Conservation (phyloP, 2,888 invertebrate species). For the Sphaeridia pumilis region DNA sequence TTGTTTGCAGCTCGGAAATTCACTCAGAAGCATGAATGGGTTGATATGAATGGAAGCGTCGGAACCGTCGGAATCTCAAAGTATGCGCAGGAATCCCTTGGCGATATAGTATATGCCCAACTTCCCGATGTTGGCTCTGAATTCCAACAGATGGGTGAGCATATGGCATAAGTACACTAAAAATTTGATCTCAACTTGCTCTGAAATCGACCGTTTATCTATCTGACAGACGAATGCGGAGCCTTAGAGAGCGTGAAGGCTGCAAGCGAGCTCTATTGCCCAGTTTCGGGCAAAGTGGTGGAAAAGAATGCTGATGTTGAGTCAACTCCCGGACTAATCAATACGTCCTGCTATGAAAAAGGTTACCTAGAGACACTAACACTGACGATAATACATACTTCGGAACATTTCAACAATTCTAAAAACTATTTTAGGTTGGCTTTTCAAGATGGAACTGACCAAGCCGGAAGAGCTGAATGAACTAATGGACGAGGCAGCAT, state of each 20-base stretch:
- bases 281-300: slow-evolving; percentile 72
- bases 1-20: slow-evolving; percentile 57
- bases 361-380: too few species aligned
- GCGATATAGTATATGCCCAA: slow-evolving; percentile 94
- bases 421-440: slow-evolving; percentile 72
- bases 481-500: slow-evolving; percentile 74
- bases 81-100: slow-evolving; percentile 90
- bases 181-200: too few species aligned
- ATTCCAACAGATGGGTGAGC: slow-evolving; percentile 55
- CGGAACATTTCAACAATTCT: too few species aligned
- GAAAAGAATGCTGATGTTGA: slow-evolving; percentile 74
- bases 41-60: slow-evolving; percentile 55
- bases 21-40: slow-evolving; percentile 95
- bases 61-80: slow-evolving; percentile 89
- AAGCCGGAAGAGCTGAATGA: slow-evolving; percentile 59
- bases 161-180: too few species aligned
- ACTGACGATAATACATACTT: too few species aligned
- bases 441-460: slow-evolving; percentile 76
- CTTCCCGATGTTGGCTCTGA: slow-evolving; percentile 66
- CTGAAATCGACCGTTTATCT: too few species aligned
- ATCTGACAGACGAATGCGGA: slow-evolving; percentile 85
- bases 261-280: slow-evolving; percentile 92
- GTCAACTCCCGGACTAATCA: slow-evolving; percentile 74
- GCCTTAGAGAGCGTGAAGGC: slow-evolving; percentile 98
- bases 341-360: slow-evolving; percentile 78